Percentiles rank a stretch among this genome's conserved stretches.
These are phyloP conservation scores for Hypomesus transpacificus DNA, from an alignment of 2,113 vertebrate genomes.

Conservation along the genomic window DNA sequence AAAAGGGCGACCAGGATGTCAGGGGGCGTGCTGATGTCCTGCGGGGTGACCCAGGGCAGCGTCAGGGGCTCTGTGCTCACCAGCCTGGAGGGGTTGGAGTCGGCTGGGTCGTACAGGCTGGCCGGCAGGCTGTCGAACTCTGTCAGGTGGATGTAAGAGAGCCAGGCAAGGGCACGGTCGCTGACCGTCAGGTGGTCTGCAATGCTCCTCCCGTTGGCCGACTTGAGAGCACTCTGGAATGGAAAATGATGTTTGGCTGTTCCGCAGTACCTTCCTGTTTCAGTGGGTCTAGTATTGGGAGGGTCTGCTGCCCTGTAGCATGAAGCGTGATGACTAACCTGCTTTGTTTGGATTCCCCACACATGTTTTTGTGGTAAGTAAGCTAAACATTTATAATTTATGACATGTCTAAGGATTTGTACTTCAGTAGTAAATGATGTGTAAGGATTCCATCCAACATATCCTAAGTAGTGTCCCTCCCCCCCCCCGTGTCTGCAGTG, in stretches of 20 bases:
- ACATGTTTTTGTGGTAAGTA: too few species aligned
- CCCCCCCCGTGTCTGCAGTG: too few species aligned
- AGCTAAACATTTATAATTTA: too few species aligned
- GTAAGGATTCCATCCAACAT: too few species aligned
- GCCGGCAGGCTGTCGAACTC: conserved; percentile 84
- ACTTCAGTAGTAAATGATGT: too few species aligned
- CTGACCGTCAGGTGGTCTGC: conserved; percentile 36
- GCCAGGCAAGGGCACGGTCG: conserved; percentile 88
- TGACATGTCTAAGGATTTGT: too few species aligned
- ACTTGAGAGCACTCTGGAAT: conserved; percentile 80
- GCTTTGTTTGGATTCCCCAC: too few species aligned
- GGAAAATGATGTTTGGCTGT: background rate
- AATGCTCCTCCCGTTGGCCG: conserved; percentile 46
- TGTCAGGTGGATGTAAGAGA: conserved; percentile 86
- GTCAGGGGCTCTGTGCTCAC: conserved; percentile 81
- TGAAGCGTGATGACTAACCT: too few species aligned
- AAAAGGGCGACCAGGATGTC: conserved; percentile 81
- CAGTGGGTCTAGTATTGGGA: too few species aligned
- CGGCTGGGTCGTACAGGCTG: conserved; percentile 80
- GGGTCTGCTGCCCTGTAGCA: too few species aligned
- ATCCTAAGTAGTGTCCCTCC: too few species aligned
- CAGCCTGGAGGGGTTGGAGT: conserved; percentile 80
- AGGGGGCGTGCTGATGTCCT: conserved; percentile 78
- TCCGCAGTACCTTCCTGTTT: too few species aligned
- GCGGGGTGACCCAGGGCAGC: conserved; percentile 80